phyloP scores from a whole-genome alignment of 2,797 vertebrate species.

The Myoxocephalus aenaeus region DNA sequence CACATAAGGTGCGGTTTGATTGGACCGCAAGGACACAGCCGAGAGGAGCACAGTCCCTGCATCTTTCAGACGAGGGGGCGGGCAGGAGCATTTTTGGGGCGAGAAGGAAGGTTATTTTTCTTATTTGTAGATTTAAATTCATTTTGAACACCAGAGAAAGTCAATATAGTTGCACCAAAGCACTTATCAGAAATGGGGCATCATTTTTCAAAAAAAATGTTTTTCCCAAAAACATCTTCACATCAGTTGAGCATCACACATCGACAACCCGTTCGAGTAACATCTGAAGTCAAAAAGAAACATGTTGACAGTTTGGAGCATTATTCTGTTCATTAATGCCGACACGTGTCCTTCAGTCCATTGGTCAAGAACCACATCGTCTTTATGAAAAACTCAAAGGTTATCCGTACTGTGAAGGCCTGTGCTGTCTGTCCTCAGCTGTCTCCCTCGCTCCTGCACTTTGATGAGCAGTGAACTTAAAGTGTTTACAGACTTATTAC shows the following conservation, averaged over 20 bases:
- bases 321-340: background rate
- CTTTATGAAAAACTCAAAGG: background rate
- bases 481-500: background rate
- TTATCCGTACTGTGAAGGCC: background rate
- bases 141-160: too few species aligned
- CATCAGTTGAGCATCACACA: background rate
- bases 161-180: background rate
- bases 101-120: background rate
- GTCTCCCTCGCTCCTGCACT: background rate
- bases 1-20: slow-evolving; percentile 60
- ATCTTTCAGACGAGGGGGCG: background rate
- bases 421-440: background rate
- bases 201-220: background rate
- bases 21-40: slow-evolving; percentile 65
- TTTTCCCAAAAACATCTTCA: background rate
- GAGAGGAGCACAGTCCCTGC: slow-evolving; percentile 5
- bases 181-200: slow-evolving; percentile 1
- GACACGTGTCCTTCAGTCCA: background rate
- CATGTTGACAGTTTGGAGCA: background rate
- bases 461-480: background rate
- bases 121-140: background rate
- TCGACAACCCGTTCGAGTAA: background rate
- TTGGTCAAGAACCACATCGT: background rate
- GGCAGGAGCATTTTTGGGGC: too few species aligned
- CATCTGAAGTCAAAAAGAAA: background rate